Base-by-base conservation (phyloP, 2,888 invertebrate genomes). In the Laothoe populi region DNA sequence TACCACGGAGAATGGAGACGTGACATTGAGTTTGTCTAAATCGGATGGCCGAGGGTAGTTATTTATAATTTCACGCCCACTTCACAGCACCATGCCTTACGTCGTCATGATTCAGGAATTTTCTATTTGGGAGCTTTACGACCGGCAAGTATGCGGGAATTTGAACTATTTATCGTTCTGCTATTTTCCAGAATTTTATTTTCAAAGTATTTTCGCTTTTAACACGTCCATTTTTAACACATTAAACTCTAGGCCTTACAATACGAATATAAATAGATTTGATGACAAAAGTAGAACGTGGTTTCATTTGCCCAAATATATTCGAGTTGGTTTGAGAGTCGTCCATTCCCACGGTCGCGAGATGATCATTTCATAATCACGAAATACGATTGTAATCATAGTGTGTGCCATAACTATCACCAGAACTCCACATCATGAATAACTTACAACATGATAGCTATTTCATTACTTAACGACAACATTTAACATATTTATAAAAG, bases 21-120 rank as follows among this genome's bases (percentile, higher is more conserved):
- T 90, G 90, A 89, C 90, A 91, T 90, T 91, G 91, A 86, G 84
- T 72, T 75, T 66, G 71, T 83, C 84, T 83, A 83, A 86, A 85
- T 85, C 72, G 72, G 75, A 77, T 77, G 67, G 69, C 68, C 72
- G 82, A 86, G 85, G 86, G 85, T 83, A 81, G 84, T 80, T 90
- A 90, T 90, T 88, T 89, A 88, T 90, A 89, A 81, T 81, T 84
- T 81, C 73, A 82, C 86, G 81, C 86, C 83, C 82, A 86, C 87
- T 73, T 70, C 75, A 73, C 75, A 69, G 64, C 66, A 70, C 72
- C 75, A 71, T 72, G 78, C 77, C 72, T 74, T 78, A 70, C 73
- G 74, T 73, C 82, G 82, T 86, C 85, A 84, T 75, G 74, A 66
- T 72, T 66, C 69, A 82, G 75, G 84, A 86, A 86, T 86, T 82